phyloP scores from a whole-genome alignment of 1,140 invertebrate genomes.

The Halictus rubicundus region DNA sequence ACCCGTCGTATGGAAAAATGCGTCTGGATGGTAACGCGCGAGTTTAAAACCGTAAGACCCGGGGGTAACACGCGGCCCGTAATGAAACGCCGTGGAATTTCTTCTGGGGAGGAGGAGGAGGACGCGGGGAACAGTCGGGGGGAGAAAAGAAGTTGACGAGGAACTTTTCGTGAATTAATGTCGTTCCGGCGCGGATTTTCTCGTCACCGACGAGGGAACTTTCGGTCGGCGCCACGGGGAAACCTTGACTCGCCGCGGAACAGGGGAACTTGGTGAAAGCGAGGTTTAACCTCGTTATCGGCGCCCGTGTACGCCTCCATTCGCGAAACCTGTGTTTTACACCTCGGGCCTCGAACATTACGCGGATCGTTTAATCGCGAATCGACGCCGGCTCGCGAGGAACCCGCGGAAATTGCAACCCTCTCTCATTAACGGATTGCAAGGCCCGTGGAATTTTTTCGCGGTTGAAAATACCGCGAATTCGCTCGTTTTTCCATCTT shows the following conservation, averaged over 20 bases:
- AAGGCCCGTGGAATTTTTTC: too few relatives aligned
- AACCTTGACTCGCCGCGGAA: neutral
- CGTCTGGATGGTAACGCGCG: neutral
- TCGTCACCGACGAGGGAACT: neutral
- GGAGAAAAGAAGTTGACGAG: conserved; percentile 5
- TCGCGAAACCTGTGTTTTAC: neutral
- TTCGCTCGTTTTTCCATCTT: too few relatives aligned
- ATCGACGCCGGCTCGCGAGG: too few relatives aligned
- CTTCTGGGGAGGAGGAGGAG: neutral
- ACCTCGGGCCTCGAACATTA: neutral
- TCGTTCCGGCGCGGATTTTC: conserved; percentile 6
- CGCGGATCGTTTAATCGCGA: too few relatives aligned
- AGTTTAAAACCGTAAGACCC: neutral
- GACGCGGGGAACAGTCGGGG: neutral
- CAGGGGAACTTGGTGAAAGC: neutral
- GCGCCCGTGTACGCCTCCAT: neutral
- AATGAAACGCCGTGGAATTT: conserved; percentile 1
- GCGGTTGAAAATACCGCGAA: too few relatives aligned
- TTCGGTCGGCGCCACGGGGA: neutral
- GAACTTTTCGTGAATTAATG: conserved; percentile 16
- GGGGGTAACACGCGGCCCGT: neutral
- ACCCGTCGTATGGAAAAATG: neutral
- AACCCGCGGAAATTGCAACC: too few relatives aligned
- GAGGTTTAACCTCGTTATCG: conserved; percentile 25
- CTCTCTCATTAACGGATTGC: too few relatives aligned